These are phyloP conservation scores for Furcula furcula DNA, from an alignment of 2,888 invertebrate genomes.

Conservation along the genomic window DNA sequence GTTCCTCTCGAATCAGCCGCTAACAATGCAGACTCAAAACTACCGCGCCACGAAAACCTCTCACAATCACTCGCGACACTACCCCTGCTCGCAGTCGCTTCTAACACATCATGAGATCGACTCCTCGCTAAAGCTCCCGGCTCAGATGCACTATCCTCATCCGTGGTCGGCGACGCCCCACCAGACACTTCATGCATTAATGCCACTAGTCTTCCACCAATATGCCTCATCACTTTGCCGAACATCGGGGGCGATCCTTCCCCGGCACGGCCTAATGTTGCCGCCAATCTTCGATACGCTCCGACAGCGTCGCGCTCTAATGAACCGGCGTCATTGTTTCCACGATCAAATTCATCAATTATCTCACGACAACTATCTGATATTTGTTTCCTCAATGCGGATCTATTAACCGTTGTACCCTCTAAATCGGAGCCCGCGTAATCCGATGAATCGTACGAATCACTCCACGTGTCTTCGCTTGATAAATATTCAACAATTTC, in stretches of 20 bases:
- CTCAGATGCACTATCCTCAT: slow-evolving; percentile 88
- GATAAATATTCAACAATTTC: slow-evolving; percentile 96
- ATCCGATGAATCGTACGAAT: slow-evolving; percentile 95
- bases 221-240: slow-evolving; percentile 96
- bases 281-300: slow-evolving; percentile 93
- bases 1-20: slow-evolving; percentile 93
- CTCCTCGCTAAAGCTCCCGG: slow-evolving; percentile 87
- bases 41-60: slow-evolving; percentile 95
- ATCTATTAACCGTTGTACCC: slow-evolving; percentile 83
- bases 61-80: slow-evolving; percentile 94
- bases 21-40: slow-evolving; percentile 94
- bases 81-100: slow-evolving; percentile 79
- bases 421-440: slow-evolving; percentile 95
- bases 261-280: slow-evolving; percentile 89
- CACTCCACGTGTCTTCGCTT: slow-evolving; percentile 96
- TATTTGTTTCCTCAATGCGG: slow-evolving; percentile 90
- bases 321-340: slow-evolving; percentile 79
- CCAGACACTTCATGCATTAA: slow-evolving; percentile 96
- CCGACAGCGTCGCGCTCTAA: slow-evolving; percentile 89
- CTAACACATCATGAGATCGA: slow-evolving; percentile 90
- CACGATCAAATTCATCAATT: slow-evolving; percentile 92
- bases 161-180: slow-evolving; percentile 87
- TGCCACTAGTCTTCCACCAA: slow-evolving; percentile 92
- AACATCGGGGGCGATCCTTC: slow-evolving; percentile 90
- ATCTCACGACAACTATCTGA: slow-evolving; percentile 94